phyloP scores from a whole-genome alignment of 2,113 vertebrate genomes.

The Cyphomyrus plagiostoma region DNA sequence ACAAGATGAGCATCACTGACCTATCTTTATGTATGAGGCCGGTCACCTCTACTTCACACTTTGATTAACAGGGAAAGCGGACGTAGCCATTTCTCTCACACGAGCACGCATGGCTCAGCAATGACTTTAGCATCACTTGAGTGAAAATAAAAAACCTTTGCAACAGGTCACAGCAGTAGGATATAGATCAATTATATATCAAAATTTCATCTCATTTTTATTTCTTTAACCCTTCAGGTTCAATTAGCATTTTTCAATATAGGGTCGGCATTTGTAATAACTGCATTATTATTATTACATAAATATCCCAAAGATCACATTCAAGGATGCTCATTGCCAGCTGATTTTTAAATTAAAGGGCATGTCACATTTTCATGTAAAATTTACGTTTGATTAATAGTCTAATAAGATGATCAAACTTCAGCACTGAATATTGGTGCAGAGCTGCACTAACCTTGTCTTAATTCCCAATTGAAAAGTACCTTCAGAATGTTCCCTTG shows the following conservation, averaged over 20 bases:
- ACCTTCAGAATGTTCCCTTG: not conserved
- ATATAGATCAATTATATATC: not conserved
- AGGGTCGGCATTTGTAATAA: slow-evolving; percentile 20
- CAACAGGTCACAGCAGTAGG: slow-evolving; percentile 37
- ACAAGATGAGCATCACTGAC: slow-evolving; percentile 27
- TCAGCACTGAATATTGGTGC: slow-evolving; percentile 6
- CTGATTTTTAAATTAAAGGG: slow-evolving; percentile 13
- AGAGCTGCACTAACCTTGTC: not conserved
- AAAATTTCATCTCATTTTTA: not conserved
- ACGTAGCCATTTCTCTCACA: slow-evolving; percentile 36
- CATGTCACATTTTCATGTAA: slow-evolving; percentile 23
- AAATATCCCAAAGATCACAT: slow-evolving; percentile 33
- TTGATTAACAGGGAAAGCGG: slow-evolving; percentile 42
- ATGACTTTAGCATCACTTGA: slow-evolving; percentile 59
- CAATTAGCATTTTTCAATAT: not conserved
- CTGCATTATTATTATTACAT: slow-evolving; percentile 35
- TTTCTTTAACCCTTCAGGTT: not conserved
- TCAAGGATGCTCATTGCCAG: slow-evolving; percentile 14
- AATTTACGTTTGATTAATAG: slow-evolving; percentile 41
- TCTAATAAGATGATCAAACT: slow-evolving; percentile 20
- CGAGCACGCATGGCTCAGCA: slow-evolving; percentile 23
- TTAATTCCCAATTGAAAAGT: slow-evolving; percentile 10
- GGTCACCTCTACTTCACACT: slow-evolving; percentile 30
- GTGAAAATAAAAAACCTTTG: slow-evolving; percentile 51
- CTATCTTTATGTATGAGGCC: slow-evolving; percentile 48